Base-by-base conservation (phyloP, 1,140 invertebrate species). In the Ctenoplectra terminalis region DNA sequence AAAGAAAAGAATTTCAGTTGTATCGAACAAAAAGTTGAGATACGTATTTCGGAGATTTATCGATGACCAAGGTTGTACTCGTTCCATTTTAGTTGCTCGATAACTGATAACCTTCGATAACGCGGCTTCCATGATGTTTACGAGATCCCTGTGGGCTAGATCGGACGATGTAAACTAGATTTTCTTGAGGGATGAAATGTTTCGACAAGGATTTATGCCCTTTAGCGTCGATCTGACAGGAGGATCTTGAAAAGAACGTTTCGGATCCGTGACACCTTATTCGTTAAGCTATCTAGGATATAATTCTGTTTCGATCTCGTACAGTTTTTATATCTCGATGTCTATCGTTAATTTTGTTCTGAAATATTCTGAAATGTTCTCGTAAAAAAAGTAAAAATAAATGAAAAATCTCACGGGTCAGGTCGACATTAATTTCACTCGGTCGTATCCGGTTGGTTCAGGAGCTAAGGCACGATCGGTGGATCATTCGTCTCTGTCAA, bases 401-500 rank as follows among this genome's bases (percentile, higher is more conserved):
- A 58, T 29, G 66, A 48, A 29, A 13, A 69, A 13, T 37, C 48
- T 17, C 9, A 63, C 3, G n/a, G 4, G 7, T 29, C 13, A n/a
- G 15, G 15, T 4, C 5, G 64, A 48, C 29, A 26, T 48, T 67
- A 48, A 67, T 67, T 67, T 48, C 43, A 29, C n/a, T 31, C 1
- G 15, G 8, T 8, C 1, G 6, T 4, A 15, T 29, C 52, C 20
- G 29, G 2, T 11, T 40, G 8, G 37, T 20, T 2, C n/a, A 37
- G 7, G 9, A 29, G 1, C 26, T 9, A 23, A 29, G 17, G 11
- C 15, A 34, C 29, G 11, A 54, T 75, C 9, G 31, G 6, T 13
- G 29, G 56, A 40, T 50, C 76, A 43, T 79, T 31, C 34, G 69
- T 80, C 58, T 50, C 23, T 63, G 77, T 80, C 69, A n/a, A 31